Base-by-base conservation (phyloP, 2,797 vertebrate species). In the Myoxocephalus aenaeus region DNA sequence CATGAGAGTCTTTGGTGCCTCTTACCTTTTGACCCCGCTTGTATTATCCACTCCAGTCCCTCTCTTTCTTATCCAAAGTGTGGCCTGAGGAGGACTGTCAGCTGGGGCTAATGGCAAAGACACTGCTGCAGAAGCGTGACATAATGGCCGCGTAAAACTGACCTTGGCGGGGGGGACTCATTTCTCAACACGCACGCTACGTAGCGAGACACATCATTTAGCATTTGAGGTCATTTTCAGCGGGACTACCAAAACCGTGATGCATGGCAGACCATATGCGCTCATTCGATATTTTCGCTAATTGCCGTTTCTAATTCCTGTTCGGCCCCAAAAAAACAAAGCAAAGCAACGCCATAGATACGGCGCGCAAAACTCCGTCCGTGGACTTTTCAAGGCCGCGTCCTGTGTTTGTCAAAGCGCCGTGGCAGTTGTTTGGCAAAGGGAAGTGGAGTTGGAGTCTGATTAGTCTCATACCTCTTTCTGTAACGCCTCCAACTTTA, bases 401-500 rank as follows among this genome's bases (percentile, higher is more conserved):
- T 75, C 79, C 67, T 80, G 73, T 82, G 70, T 85, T 86, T 78
- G 75, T 91, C 89, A 84, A 3, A 81, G 73, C 7, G 32, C 83
- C 1, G 51, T 86, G 85, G 86, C 92, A 90, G 85, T 87, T 90
- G 87, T 87, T 92, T 93, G 92, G 92, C 92, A 85, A 63, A 1
- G 14, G 46, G 50, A 14, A 81, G 76, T 9, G 46, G 70, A 77
- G 81, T 58, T 42, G 66, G 75, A 80, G 74, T 74, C 65, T 82
- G 85, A 90, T 90, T 89, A 79, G 85, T 82, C 82, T 90, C 84
- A 80, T 83, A 68, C 78, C 80, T 89, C 61, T 44, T 32, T 59
- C 81, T 84, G 85, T 76, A 79, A 87, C 10, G 70, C 79, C 82
- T 92, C 86, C 86, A 77, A 78, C 82, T 84, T 81, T 84, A 76